Conservation (phyloP, 2,113 vertebrate genomes). For the Mesoclemmys tuberculata region DNA sequence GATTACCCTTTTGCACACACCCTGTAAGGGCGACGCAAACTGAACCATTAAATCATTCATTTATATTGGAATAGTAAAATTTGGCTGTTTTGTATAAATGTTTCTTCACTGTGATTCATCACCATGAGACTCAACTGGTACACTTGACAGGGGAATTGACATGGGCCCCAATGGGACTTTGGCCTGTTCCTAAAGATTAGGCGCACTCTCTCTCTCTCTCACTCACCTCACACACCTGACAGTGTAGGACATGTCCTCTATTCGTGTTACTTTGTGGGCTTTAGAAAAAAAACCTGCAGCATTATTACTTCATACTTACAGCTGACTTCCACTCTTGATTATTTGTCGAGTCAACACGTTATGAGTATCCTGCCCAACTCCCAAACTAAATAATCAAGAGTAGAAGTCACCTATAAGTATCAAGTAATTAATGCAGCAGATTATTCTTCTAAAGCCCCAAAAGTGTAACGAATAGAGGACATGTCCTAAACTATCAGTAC, state of each 20-base stretch:
- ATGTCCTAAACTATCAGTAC: no score
- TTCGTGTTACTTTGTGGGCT: background rate
- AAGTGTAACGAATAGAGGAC: no score
- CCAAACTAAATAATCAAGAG: no score
- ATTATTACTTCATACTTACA: fast-evolving
- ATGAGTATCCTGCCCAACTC: no score
- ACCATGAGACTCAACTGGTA: background rate
- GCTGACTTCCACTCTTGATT: background rate
- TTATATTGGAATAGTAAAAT: fast-evolving
- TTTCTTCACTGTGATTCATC: background rate
- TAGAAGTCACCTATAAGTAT: no score
- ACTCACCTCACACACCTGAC: no score
- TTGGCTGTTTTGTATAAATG: background rate
- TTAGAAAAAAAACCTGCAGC: background rate
- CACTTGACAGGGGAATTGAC: background rate
- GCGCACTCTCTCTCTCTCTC: no score
- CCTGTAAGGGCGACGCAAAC: background rate
- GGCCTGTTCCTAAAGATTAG: background rate
- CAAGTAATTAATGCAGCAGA: no score
- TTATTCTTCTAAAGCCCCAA: no score
- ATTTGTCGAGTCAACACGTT: no score
- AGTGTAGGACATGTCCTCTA: background rate
- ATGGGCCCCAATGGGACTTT: background rate
- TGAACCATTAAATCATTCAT: background rate
- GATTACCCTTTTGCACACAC: fast-evolving